Evolutionary conservation across 2,888 invertebrate species (phyloP).

Genomic region (Polylopha cassiicola): DNA sequence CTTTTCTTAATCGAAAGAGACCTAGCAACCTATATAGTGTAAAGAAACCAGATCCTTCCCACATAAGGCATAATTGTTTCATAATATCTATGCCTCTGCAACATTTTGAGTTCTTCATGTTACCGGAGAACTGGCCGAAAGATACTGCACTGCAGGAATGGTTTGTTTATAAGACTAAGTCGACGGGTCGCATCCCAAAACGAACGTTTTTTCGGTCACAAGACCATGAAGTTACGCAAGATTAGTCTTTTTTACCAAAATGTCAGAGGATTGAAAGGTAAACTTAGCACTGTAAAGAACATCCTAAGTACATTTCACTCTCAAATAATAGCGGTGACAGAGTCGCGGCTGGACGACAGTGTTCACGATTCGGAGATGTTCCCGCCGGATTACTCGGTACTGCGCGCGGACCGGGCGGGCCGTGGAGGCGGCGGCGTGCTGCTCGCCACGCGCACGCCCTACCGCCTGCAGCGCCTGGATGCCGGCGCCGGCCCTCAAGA

Average conservation of each 20-base stretch:
- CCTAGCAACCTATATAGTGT: not conserved
- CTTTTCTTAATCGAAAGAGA: not conserved
- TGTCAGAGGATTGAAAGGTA: not conserved
- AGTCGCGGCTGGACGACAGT: constrained; percentile 1
- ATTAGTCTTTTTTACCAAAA: not conserved
- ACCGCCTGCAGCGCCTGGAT: not conserved
- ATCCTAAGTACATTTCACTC: not conserved
- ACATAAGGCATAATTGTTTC: constrained; percentile 3
- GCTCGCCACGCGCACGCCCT: not conserved
- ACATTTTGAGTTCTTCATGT: not conserved
- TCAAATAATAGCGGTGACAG: constrained; percentile 1
- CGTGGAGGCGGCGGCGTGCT: constrained; percentile 2
- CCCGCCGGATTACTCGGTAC: not conserved
- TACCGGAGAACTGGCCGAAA: constrained; percentile 2
- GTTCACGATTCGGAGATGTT: not conserved
- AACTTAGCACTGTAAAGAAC: not conserved
- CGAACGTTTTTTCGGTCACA: not conserved
- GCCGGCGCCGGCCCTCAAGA: not conserved
- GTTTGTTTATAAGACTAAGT: not conserved
- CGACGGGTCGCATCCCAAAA: not conserved
- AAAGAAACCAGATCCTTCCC: constrained; percentile 1
- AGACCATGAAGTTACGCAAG: not conserved
- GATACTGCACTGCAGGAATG: constrained; percentile 1
- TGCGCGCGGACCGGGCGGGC: not conserved
- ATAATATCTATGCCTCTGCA: not conserved